phyloP scores from a whole-genome alignment of 1,140 invertebrate species.

The Drosophila athabasca region DNA sequence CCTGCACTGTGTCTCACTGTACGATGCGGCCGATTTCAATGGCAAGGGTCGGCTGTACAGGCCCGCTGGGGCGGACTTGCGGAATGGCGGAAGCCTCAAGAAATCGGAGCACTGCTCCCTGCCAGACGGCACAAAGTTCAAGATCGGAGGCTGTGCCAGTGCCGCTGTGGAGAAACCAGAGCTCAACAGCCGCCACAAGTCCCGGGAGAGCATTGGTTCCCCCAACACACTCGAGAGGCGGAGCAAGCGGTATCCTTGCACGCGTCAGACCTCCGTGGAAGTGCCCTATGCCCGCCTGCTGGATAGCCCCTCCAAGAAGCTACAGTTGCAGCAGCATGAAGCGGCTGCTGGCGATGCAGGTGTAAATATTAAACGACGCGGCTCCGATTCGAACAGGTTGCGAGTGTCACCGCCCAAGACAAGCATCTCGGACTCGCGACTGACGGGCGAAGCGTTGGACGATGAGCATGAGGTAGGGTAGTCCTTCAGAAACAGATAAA shows the following conservation, averaged over 20 bases:
- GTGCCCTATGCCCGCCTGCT: slow-evolving; percentile 92
- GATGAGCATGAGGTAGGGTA: slow-evolving; percentile 71
- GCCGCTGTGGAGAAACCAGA: slow-evolving; percentile 67
- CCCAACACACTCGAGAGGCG: slow-evolving; percentile 77
- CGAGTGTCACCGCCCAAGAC: slow-evolving; percentile 84
- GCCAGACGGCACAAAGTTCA: slow-evolving; percentile 69
- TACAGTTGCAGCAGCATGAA: slow-evolving; percentile 68
- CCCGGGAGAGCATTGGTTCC: slow-evolving; percentile 77
- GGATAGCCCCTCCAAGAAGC: slow-evolving; percentile 85
- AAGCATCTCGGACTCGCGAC: slow-evolving; percentile 92
- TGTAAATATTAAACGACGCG: slow-evolving; percentile 71
- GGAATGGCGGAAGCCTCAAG: slow-evolving; percentile 72
- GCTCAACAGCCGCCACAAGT: slow-evolving; percentile 63
- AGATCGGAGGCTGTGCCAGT: slow-evolving; percentile 59
- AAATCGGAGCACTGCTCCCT: slow-evolving; percentile 68
- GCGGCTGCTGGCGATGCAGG: slow-evolving; percentile 80
- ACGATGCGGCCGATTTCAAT: slow-evolving; percentile 86
- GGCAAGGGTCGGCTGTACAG: slow-evolving; percentile 78
- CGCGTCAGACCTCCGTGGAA: slow-evolving; percentile 85
- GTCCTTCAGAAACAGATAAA: neutral
- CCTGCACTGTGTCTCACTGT: slow-evolving; percentile 90
- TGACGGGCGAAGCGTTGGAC: slow-evolving; percentile 87
- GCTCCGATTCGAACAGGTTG: slow-evolving; percentile 89
- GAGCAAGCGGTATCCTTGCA: slow-evolving; percentile 76
- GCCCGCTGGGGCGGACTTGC: slow-evolving; percentile 56